phyloP scores from a whole-genome alignment of 2,888 invertebrate genomes.

The Amphipoea lucens region DNA sequence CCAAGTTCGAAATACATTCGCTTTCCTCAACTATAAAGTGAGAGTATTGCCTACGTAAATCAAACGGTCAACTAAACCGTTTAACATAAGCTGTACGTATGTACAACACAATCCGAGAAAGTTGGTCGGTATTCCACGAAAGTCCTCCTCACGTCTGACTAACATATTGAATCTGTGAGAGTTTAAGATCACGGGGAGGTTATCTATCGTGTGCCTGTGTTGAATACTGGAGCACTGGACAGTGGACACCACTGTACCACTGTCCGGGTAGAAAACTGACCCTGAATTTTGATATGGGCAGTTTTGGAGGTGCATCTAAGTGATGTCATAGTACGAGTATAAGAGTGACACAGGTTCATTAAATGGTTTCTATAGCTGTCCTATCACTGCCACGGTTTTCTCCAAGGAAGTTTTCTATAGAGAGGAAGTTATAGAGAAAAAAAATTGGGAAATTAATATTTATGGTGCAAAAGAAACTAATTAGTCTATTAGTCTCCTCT shows the following conservation, averaged over 20 bases:
- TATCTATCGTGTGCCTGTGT: constrained; percentile 64
- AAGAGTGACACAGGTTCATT: background rate
- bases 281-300: background rate
- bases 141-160: constrained; percentile 53
- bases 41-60: constrained; percentile 31
- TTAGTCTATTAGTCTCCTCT: too few relatives aligned
- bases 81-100: constrained; percentile 33
- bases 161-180: constrained; percentile 70
- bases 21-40: constrained; percentile 24
- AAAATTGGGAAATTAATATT: too few relatives aligned
- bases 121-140: constrained; percentile 61
- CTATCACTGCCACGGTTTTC: background rate
- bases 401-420: background rate
- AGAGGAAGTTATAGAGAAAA: background rate
- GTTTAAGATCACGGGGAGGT: constrained; percentile 69
- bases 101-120: constrained; percentile 54
- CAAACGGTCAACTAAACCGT: constrained; percentile 23
- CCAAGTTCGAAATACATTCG: constrained; percentile 15
- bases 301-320: background rate
- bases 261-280: background rate
- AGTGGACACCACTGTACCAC: background rate
- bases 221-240: constrained; percentile 49
- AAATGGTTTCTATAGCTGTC: background rate
- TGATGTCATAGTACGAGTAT: background rate
- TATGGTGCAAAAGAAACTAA: too few relatives aligned